Percentiles rank a stretch among this genome's conserved stretches.
phyloP scores from a whole-genome alignment of 92 coral and sea anemone species.

The Actinernus sp. region DNA sequence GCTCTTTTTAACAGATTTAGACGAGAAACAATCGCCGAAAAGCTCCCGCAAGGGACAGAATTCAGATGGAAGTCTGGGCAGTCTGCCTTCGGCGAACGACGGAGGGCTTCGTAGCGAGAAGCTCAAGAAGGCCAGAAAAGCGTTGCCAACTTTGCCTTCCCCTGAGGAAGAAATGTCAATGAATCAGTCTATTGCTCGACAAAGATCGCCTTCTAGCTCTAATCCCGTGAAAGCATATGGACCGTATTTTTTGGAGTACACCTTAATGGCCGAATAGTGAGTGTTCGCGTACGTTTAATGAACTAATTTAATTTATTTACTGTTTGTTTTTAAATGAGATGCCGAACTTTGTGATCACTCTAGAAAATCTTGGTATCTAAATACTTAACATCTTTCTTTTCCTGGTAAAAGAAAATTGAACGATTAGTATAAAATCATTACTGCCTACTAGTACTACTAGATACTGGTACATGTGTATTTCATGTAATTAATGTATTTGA shows the following conservation, averaged over 20 bases:
- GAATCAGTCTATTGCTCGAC: conserved; percentile 92
- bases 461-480: too few relatives aligned
- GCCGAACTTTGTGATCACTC: too few relatives aligned
- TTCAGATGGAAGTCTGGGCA: conserved; percentile 71
- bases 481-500: too few relatives aligned
- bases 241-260: conserved; percentile 96
- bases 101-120: conserved; percentile 37
- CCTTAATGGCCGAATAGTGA: conserved; percentile 98
- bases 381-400: too few relatives aligned
- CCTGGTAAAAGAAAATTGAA: too few relatives aligned
- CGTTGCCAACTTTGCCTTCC: conserved; percentile 90
- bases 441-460: too few relatives aligned
- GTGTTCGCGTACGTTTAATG: too few relatives aligned
- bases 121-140: conserved; percentile 56
- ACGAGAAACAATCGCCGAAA: conserved; percentile 56
- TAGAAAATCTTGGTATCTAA: too few relatives aligned
- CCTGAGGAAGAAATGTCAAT: conserved; percentile 96
- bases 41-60: conserved; percentile 10
- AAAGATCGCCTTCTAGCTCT: conserved; percentile 80
- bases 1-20: conserved; percentile 84
- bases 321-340: too few relatives aligned
- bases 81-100: conserved; percentile 31
- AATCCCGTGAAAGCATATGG: conserved; percentile 92
- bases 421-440: too few relatives aligned
- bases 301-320: too few relatives aligned